phyloP scores from a whole-genome alignment of 2,113 vertebrate genomes.

The Rallus limicola region DNA sequence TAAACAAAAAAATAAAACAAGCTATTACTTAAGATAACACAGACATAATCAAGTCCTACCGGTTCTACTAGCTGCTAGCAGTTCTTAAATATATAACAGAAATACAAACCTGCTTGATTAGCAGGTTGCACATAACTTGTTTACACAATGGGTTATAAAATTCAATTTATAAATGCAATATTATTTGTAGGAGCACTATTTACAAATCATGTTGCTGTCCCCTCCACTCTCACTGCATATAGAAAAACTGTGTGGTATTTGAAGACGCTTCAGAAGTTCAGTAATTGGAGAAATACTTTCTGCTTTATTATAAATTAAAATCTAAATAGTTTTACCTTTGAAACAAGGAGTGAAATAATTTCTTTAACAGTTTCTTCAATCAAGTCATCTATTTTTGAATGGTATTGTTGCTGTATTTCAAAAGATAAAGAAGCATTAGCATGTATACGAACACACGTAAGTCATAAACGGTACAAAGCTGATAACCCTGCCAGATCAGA shows the following conservation, averaged over 20 bases:
- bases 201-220: not conserved
- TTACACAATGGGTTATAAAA: not conserved
- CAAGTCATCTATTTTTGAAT: slow-evolving; percentile 96
- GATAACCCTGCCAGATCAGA: slow-evolving; percentile 66
- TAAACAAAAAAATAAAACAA: not conserved
- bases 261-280: not conserved
- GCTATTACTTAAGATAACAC: not conserved
- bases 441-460: slow-evolving; percentile 49
- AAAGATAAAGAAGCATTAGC: slow-evolving; percentile 72
- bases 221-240: not conserved
- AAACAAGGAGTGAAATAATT: slow-evolving; percentile 90
- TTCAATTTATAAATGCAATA: not conserved
- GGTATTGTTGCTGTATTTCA: slow-evolving; percentile 92
- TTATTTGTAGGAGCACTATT: not conserved
- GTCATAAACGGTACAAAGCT: slow-evolving; percentile 64
- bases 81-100: not conserved
- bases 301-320: slow-evolving; percentile 20
- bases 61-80: not conserved
- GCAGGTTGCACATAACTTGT: not conserved
- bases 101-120: not conserved
- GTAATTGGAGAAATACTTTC: not conserved
- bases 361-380: slow-evolving; percentile 94
- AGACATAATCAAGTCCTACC: not conserved
- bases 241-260: not conserved
- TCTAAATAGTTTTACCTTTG: slow-evolving; percentile 84